Evolutionary conservation across 2,797 vertebrate species (phyloP), one percentile per base, ranked within the genome.

Genomic region (Amphiprion clarkii): DNA sequence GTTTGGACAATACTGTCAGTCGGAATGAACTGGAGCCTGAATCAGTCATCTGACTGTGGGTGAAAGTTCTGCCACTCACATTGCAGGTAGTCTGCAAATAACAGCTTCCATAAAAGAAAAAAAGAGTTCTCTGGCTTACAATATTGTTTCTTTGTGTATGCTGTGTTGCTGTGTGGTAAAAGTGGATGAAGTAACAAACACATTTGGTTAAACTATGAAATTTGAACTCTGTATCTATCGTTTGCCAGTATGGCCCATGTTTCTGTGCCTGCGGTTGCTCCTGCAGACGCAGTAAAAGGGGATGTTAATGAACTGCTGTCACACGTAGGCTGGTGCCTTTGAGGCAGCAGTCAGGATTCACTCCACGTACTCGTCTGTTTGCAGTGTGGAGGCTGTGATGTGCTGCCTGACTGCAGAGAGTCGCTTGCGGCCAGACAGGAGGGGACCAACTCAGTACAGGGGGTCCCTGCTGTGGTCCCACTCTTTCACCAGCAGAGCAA

Each of bases 261-360:
- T 69, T 78, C 68, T 31, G 8, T 42, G 85, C 62, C 76, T 72
- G 77, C 77, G 71, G 75, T 78, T 78, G 84, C 81, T 86, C 54
- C 76, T 68, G 83, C 74, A 84, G 74, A 81, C 52, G 42, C 81
- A 81, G 78, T 81, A 78, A 84, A 88, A 79, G 82, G 78, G 82
- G 89, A 90, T 88, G 89, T 88, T 93, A 92, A 93, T 93, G 91
- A 92, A 89, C 81, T 88, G 82, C 90, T 91, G 90, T 91, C 90
- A 90, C 88, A 90, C 82, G 78, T 86, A 86, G 88, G 81, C 88
- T 83, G 87, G 78, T 81, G 88, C 90, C 92, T 93, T 90, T 91
- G 90, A 92, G 90, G 91, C 81, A 46, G 79, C 80, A 73, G 90
- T 91, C 88, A 79, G 90, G 88, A 94, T 94, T 94, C 91, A 89